Evolutionary conservation across 2,113 vertebrate genomes (phyloP).

Genomic region (Bubo bubo): DNA sequence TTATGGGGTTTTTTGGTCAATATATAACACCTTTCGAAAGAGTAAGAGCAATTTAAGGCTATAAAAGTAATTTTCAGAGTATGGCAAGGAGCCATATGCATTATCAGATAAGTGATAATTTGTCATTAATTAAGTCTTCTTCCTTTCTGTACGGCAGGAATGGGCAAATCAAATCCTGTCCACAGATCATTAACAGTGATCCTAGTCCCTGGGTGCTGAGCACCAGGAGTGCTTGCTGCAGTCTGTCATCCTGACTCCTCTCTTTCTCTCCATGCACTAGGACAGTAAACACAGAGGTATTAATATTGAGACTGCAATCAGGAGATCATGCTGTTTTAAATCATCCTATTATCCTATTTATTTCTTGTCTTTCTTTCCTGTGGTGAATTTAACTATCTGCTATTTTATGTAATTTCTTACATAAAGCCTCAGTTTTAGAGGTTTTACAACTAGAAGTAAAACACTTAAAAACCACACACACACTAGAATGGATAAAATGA

Average conservation of each 20-base stretch:
- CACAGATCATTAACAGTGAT: not conserved
- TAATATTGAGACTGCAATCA: slow-evolving; percentile 43
- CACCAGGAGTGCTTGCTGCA: not conserved
- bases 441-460: not conserved
- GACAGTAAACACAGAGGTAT: not conserved
- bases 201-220: not conserved
- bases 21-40: not conserved
- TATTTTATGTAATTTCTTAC: slow-evolving; percentile 36
- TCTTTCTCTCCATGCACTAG: not conserved
- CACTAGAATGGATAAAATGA: not conserved
- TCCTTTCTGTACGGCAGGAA: not conserved
- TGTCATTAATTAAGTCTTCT: not conserved
- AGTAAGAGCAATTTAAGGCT: not conserved
- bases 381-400: slow-evolving; percentile 29
- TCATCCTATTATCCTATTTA: slow-evolving; percentile 35
- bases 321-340: slow-evolving; percentile 45
- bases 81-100: not conserved
- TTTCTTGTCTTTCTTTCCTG: slow-evolving; percentile 5
- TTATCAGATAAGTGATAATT: not conserved
- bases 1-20: not conserved
- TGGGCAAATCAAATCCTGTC: not conserved
- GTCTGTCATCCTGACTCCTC: not conserved
- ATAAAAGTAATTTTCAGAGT: not conserved
- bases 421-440: not conserved
- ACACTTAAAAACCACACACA: not conserved